Percentiles rank a stretch among this genome's conserved stretches.
Evolutionary conservation across 2,113 vertebrate species (phyloP).

Genomic region (Oreocharis arfaki): DNA sequence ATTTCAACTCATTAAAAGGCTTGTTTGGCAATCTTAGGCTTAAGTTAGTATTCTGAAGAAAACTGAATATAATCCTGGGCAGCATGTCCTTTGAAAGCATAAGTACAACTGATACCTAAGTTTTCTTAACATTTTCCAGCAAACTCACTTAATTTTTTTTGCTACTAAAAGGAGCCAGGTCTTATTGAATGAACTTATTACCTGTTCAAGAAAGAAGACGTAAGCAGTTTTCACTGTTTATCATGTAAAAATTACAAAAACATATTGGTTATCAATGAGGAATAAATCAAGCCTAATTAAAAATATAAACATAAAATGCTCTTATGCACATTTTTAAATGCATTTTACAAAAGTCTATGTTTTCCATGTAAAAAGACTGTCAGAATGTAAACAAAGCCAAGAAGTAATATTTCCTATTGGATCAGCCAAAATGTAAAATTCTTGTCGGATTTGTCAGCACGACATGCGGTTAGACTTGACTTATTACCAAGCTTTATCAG

Average conservation of each 20-base stretch:
- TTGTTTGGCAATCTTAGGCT: not conserved
- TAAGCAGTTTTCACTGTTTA: not conserved
- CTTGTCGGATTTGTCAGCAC: not conserved
- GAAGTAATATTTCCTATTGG: not conserved
- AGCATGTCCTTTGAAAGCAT: not conserved
- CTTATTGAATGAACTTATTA: not conserved
- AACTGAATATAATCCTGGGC: not conserved
- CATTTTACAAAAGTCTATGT: not conserved
- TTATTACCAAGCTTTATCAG: not conserved
- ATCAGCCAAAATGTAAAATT: not conserved
- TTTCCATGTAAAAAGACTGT: not conserved
- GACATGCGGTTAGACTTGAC: not conserved
- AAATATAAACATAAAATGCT: not conserved
- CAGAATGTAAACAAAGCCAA: not conserved
- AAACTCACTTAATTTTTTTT: not conserved
- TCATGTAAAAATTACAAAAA: not conserved
- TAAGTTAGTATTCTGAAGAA: not conserved
- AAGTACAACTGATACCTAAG: not conserved
- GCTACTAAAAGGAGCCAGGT: not conserved
- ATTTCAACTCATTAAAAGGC: not conserved
- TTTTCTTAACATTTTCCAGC: not conserved
- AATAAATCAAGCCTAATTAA: not conserved
- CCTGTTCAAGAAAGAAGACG: not conserved
- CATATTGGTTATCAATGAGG: not conserved
- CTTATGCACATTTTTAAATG: not conserved